phyloP scores from a whole-genome alignment of 1,140 invertebrate species.

The Drosophila ironensis region DNA sequence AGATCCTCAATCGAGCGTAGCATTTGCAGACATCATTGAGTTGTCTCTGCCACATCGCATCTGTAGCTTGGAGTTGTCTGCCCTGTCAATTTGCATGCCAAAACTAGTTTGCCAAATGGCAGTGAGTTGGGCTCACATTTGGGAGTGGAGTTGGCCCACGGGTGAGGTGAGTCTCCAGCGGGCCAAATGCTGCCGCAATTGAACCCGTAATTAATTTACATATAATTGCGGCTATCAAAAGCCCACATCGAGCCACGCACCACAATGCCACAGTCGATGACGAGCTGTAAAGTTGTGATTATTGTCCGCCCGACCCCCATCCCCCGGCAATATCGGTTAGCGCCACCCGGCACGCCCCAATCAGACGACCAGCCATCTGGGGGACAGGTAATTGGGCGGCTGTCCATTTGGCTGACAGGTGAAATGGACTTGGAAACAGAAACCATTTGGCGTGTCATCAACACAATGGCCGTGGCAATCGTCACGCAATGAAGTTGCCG shows the following conservation, averaged over 20 bases:
- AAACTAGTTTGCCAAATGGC: slow-evolving; percentile 30
- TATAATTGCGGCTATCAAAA: slow-evolving; percentile 42
- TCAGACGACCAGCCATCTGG: background rate
- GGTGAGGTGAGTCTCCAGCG: slow-evolving; percentile 5
- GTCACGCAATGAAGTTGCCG: slow-evolving; percentile 39
- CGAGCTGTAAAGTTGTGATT: slow-evolving; percentile 56
- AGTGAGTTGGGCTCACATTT: slow-evolving; percentile 4
- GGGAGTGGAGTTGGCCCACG: too few relatives aligned
- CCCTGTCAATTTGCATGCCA: slow-evolving; percentile 39
- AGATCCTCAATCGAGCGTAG: slow-evolving; percentile 61
- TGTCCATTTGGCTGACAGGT: slow-evolving; percentile 56
- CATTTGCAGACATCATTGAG: slow-evolving; percentile 59
- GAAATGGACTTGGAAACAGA: slow-evolving; percentile 49
- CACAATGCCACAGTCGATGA: slow-evolving; percentile 16
- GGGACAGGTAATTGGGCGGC: slow-evolving; percentile 38
- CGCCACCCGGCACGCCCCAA: slow-evolving; percentile 24
- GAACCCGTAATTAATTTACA: slow-evolving; percentile 47
- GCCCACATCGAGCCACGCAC: slow-evolving; percentile 35
- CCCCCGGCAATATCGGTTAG: background rate
- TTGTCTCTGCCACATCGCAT: slow-evolving; percentile 44
- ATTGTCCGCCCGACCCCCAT: slow-evolving; percentile 8
- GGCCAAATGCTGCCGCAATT: slow-evolving; percentile 1
- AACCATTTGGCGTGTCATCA: slow-evolving; percentile 72
- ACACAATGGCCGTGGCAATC: slow-evolving; percentile 53
- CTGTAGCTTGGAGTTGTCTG: slow-evolving; percentile 28